A percentile compares a stretch with the other conserved stretches of the same genome.
Evolutionary conservation across 2,113 vertebrate species (phyloP).

Genomic region (Nothobranchius furzeri): DNA sequence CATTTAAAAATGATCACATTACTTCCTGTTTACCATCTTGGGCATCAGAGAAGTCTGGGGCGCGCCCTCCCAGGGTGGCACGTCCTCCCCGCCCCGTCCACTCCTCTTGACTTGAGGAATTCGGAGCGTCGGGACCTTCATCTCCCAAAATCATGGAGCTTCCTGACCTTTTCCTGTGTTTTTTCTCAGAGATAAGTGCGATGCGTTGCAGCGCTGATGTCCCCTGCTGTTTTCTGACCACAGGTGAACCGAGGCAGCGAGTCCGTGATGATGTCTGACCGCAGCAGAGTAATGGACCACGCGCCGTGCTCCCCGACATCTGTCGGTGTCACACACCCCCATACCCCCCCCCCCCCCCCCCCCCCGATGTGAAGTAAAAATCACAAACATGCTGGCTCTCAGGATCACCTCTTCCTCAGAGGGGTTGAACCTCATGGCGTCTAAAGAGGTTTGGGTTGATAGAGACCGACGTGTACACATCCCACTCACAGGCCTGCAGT

Average conservation of each 20-base stretch:
- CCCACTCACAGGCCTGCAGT: conserved; percentile 69
- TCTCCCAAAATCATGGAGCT: conserved; percentile 19
- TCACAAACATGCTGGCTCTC: not conserved
- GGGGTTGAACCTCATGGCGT: conserved; percentile 29
- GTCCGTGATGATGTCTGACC: conserved; percentile 62
- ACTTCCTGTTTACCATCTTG: not conserved
- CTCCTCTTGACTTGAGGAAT: conserved; percentile 6
- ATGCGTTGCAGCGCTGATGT: conserved; percentile 55
- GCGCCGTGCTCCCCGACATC: not conserved
- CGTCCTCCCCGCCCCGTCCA: no score
- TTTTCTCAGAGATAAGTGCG: conserved; percentile 37
- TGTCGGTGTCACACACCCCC: not conserved
- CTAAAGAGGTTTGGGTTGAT: conserved; percentile 50
- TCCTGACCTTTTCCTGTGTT: conserved; percentile 44
- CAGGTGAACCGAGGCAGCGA: conserved; percentile 27
- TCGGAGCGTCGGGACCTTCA: conserved; percentile 2
- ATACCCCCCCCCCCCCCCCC: no score
- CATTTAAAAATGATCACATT: not conserved
- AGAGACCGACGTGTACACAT: conserved; percentile 75
- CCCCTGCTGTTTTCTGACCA: conserved; percentile 59
- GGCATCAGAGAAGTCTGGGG: not conserved
- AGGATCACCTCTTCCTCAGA: conserved; percentile 36
- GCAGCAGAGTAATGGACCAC: conserved; percentile 38
- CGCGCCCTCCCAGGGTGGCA: not conserved
- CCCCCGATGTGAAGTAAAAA: not conserved